Evolutionary conservation across 2,888 invertebrate genomes (phyloP).

Genomic region (Megamerina dolium): DNA sequence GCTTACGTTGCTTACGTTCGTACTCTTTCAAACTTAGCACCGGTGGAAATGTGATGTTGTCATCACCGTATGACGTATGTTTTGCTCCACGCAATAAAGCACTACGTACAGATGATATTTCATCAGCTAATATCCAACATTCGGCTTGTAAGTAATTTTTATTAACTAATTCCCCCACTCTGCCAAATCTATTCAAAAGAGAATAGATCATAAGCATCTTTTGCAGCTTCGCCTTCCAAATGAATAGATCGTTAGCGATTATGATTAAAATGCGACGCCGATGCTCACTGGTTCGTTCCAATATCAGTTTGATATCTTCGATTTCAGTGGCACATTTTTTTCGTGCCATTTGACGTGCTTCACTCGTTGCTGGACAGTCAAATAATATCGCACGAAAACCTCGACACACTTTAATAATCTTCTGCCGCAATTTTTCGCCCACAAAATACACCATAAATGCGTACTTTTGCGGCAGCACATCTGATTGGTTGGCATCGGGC

Average conservation of each 20-base stretch:
- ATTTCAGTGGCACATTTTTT: conserved; percentile 68
- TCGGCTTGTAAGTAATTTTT: conserved; percentile 82
- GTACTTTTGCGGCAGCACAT: conserved; percentile 64
- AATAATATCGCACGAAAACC: conserved; percentile 79
- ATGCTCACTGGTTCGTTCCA: conserved; percentile 71
- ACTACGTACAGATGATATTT: conserved; percentile 64
- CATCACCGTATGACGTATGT: conserved; percentile 66
- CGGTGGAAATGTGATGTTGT: conserved; percentile 57
- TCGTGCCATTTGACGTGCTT: conserved; percentile 67
- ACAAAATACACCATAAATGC: conserved; percentile 74
- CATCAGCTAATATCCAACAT: conserved; percentile 73
- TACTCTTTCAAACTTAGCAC: conserved; percentile 65
- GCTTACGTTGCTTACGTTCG: conserved; percentile 50
- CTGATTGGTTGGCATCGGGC: conserved; percentile 67
- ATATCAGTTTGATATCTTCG: conserved; percentile 65
- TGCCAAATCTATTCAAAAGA: conserved; percentile 80
- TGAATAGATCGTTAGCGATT: conserved; percentile 31
- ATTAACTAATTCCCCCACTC: conserved; percentile 63
- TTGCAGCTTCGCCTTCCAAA: conserved; percentile 72
- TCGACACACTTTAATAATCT: conserved; percentile 76
- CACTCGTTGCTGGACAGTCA: conserved; percentile 71
- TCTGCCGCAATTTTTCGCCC: conserved; percentile 70
- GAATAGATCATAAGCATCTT: conserved; percentile 87
- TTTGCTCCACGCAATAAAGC: conserved; percentile 74
- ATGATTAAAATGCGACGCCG: conserved; percentile 60